Evolutionary conservation across 2,888 invertebrate genomes (phyloP).

Genomic region (Onthophagus sagittarius): DNA sequence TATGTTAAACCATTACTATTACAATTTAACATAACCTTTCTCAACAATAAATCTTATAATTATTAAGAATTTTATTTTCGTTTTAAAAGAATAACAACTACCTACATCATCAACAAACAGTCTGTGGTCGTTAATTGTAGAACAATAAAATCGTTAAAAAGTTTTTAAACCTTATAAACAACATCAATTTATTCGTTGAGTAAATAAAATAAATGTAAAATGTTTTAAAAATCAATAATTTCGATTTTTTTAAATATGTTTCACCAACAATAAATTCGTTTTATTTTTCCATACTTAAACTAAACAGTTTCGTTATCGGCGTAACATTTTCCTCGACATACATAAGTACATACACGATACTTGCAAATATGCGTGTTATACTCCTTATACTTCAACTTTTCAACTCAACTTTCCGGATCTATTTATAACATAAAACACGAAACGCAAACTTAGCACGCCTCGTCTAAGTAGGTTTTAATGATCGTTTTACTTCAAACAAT

Average conservation of each 20-base stretch:
- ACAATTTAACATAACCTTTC: too few species aligned
- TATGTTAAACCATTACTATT: too few species aligned
- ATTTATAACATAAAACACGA: not conserved
- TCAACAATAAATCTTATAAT: too few species aligned
- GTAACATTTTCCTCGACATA: not conserved
- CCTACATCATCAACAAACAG: too few species aligned
- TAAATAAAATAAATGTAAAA: not conserved
- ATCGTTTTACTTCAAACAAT: not conserved
- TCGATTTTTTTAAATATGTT: too few species aligned
- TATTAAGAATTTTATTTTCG: too few species aligned
- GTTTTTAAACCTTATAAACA: not conserved
- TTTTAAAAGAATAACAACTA: too few species aligned
- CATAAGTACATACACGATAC: not conserved
- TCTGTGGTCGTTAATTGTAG: too few species aligned
- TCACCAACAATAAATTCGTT: not conserved
- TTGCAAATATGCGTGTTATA: not conserved
- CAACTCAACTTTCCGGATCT: not conserved
- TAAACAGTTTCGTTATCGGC: not conserved
- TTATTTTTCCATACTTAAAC: not conserved
- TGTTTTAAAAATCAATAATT: not conserved
- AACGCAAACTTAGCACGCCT: not conserved
- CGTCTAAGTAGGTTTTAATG: not conserved
- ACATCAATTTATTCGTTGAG: not conserved
- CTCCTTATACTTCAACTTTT: not conserved
- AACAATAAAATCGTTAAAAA: not conserved